These are phyloP conservation scores for Sturnira hondurensis DNA, from an alignment of 2,113 vertebrate genomes.

Conservation along the genomic window DNA sequence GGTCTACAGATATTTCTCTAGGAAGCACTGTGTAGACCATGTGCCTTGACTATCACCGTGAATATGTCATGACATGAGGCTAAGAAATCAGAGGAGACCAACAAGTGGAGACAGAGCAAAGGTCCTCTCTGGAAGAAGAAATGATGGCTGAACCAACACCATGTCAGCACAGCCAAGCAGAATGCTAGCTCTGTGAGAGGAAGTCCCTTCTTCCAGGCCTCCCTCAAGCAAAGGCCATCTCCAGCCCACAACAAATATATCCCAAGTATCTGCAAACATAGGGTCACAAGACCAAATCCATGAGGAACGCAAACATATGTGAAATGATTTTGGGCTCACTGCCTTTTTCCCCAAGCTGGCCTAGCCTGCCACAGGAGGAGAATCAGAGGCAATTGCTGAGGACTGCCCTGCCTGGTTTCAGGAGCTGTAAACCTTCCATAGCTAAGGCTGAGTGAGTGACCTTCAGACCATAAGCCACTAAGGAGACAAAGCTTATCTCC, in stretches of 20 bases:
- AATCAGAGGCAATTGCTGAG: constrained; percentile 18
- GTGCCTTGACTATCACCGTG: background rate
- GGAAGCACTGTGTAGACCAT: background rate
- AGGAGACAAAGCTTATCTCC: too few species aligned
- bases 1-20: background rate
- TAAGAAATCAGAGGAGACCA: background rate
- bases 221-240: background rate
- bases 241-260: constrained; percentile 20
- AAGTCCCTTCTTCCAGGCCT: background rate
- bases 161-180: background rate
- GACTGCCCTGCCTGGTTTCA: too few species aligned
- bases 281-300: background rate
- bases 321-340: background rate
- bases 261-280: constrained; percentile 28
- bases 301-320: background rate
- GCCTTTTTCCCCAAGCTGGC: background rate
- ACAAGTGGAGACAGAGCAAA: background rate
- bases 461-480: too few species aligned
- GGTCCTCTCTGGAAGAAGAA: background rate
- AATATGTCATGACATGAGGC: background rate
- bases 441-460: too few species aligned
- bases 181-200: background rate
- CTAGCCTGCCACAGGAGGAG: background rate
- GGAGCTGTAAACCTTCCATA: too few species aligned
- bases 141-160: background rate